Conservation (phyloP, 2,888 invertebrate species). For the Acronicta aceris region DNA sequence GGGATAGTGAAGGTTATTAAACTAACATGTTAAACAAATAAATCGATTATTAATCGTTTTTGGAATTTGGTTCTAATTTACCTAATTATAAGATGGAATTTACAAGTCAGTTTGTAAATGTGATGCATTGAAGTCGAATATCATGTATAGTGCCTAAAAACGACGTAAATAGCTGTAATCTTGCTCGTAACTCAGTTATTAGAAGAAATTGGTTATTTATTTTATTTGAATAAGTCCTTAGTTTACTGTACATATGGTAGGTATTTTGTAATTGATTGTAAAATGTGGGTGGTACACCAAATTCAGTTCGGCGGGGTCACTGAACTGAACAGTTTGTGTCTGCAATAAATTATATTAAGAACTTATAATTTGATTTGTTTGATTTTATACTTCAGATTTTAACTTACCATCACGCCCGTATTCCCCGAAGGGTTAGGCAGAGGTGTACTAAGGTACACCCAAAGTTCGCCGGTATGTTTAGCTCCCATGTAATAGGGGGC, state of each 20-base stretch:
- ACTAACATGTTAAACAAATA: too few species aligned
- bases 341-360: conserved; percentile 87
- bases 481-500: too few species aligned
- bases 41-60: neutral
- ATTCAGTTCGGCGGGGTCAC: conserved; percentile 82
- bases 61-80: conserved; percentile 12
- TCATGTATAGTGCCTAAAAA: conserved; percentile 20
- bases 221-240: conserved; percentile 67
- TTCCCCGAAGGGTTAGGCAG: too few species aligned
- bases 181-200: conserved; percentile 74
- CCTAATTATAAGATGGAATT: neutral
- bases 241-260: conserved; percentile 79
- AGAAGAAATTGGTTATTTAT: conserved; percentile 86
- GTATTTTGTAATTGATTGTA: conserved; percentile 73
- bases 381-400: conserved; percentile 32
- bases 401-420: too few species aligned
- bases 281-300: conserved; percentile 80
- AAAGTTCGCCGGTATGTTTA: too few species aligned
- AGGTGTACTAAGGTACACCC: too few species aligned
- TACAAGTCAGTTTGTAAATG: neutral
- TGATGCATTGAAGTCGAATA: conserved; percentile 23
- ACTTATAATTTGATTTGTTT: conserved; percentile 54
- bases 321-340: conserved; percentile 85
- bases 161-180: conserved; percentile 62
- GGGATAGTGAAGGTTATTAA: too few species aligned